Base-by-base conservation (phyloP, 2,797 vertebrate genomes). In the Anguilla obscura region DNA sequence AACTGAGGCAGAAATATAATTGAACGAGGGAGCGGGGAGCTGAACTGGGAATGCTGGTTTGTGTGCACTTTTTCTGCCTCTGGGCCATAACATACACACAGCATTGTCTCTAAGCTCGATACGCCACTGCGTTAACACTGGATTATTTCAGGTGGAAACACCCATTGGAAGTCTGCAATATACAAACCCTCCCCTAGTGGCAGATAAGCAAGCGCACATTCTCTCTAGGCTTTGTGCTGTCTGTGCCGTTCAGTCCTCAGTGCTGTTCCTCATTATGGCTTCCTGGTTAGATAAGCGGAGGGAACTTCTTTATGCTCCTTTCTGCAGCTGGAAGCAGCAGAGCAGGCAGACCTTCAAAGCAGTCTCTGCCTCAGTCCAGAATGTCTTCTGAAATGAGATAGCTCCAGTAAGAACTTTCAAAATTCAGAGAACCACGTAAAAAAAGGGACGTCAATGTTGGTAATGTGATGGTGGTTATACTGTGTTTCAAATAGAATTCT, bases 1-100 rank as follows among this genome's bases (percentile, higher is more conserved):
- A 58, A 60, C 21, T 40, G 21, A 60, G 30, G 50, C 48, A 54
- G 89, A 87, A 90, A 90, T 91, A 87, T 91, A 89, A 85, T 89
- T 89, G 89, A 84, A 36, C 24, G 87, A 76, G 85, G n/a, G n/a
- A 84, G 63, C 58, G 86, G 89, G 63, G 40, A 21, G 66, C n/a
- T 36, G 85, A 60, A 36, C 12, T 87, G 52, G 54, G 27, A 76
- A 50, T 21, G 33, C 52, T 87, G 58, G 56, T 45, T 30, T 36
- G 48, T 56, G 83, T 60, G 54, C n/a, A 1, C 16, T 54, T 54
- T 58, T 27, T 85, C 54, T 36, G 30, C 27, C 84, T 85, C 27
- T 30, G 21, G 52, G 52, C 27, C 33, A 40, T 27, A 58, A 36
- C 27, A 87, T 56, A 88, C 87, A 88, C 18, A 88, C 58, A 50